These are phyloP conservation scores for Mustela lutreola DNA, from an alignment of 2,113 vertebrate genomes.

Conservation along the genomic window DNA sequence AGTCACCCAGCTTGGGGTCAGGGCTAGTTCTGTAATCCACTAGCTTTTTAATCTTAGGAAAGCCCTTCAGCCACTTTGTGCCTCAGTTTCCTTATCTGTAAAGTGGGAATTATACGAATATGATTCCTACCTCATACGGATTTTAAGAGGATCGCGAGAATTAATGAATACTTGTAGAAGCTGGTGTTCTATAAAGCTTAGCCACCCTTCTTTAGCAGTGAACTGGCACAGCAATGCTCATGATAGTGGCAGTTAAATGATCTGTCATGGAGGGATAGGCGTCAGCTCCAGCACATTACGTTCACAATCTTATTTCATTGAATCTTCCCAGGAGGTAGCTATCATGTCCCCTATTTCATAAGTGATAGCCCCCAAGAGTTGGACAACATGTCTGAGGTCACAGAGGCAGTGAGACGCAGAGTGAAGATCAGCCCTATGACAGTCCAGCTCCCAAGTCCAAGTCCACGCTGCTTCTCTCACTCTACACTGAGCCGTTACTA, in stretches of 20 bases:
- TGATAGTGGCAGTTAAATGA: neutral
- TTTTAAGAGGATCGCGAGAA: neutral
- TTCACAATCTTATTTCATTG: neutral
- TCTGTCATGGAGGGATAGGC: neutral
- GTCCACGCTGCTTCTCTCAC: neutral
- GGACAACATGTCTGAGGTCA: neutral
- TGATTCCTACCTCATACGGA: neutral
- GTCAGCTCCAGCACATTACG: neutral
- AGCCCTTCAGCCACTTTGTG: neutral
- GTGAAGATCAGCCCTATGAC: neutral
- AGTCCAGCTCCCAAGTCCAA: neutral
- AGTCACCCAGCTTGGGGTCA: neutral
- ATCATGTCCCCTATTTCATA: neutral
- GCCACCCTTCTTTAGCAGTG: neutral
- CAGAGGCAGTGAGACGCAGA: neutral
- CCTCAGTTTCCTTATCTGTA: constrained; percentile 20
- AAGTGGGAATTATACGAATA: neutral
- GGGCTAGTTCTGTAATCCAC: neutral
- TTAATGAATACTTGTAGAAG: constrained; percentile 14
- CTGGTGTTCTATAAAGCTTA: neutral
- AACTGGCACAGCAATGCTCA: neutral
- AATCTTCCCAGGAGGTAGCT: neutral
- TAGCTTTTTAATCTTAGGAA: neutral
- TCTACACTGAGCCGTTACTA: neutral
- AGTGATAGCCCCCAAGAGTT: neutral